Evolutionary conservation across 2,113 vertebrate genomes (phyloP).

Genomic region (Silurus asotus): DNA sequence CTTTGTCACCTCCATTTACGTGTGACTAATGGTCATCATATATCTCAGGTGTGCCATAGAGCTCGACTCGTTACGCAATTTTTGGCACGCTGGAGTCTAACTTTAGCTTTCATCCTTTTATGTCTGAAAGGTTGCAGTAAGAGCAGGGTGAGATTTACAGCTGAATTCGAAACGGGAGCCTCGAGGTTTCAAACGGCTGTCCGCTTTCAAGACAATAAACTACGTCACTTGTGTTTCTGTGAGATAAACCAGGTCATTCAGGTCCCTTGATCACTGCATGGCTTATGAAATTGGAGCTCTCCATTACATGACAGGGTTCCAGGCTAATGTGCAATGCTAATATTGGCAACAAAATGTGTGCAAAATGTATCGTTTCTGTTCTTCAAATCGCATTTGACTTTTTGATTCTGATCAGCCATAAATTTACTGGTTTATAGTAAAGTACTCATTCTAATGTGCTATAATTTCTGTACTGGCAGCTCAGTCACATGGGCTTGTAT

Average conservation of each 20-base stretch:
- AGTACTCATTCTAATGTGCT: neutral
- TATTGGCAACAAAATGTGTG: neutral
- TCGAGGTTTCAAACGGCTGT: neutral
- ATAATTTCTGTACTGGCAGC: neutral
- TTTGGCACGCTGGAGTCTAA: constrained; percentile 32
- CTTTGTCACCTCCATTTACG: constrained; percentile 42
- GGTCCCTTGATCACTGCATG: neutral
- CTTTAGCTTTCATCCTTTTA: constrained; percentile 36
- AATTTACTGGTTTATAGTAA: neutral
- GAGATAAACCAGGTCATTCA: neutral
- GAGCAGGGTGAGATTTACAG: constrained; percentile 1
- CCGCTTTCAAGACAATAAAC: neutral
- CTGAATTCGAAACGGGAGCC: constrained; percentile 17
- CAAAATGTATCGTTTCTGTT: neutral
- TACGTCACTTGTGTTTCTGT: neutral
- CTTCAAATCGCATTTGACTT: neutral
- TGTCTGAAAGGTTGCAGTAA: constrained; percentile 6
- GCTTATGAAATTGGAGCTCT: neutral
- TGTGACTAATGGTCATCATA: constrained; percentile 46
- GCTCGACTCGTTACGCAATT: constrained; percentile 8
- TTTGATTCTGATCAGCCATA: neutral
- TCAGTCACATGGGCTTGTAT: neutral
- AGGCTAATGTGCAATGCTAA: neutral
- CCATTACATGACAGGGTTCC: neutral
- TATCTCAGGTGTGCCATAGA: constrained; percentile 43